Evolutionary conservation across 2,113 vertebrate species (phyloP).

Genomic region (Stictonetta naevosa): DNA sequence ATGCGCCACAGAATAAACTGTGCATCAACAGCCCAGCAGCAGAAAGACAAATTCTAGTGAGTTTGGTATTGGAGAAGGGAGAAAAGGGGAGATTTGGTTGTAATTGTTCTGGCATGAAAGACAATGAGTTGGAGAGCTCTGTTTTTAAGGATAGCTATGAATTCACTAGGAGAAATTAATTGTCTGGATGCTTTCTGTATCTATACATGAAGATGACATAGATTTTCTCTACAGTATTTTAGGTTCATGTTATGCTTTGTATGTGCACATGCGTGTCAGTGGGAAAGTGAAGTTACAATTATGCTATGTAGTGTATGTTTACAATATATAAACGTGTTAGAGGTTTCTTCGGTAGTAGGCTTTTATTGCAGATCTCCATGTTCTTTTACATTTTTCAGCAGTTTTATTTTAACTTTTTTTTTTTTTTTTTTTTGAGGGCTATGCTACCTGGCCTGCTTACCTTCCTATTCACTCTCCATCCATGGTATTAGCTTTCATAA

Average conservation of each 20-base stretch:
- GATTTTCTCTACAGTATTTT: neutral
- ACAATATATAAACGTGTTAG: neutral
- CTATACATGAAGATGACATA: neutral
- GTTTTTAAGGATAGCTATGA: neutral
- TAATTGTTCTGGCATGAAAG: neutral
- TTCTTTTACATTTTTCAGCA: neutral
- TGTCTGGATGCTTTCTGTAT: neutral
- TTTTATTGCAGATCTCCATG: neutral
- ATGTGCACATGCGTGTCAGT: neutral
- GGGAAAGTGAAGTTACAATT: slow-evolving; percentile 11
- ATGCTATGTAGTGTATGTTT: rapidly evolving
- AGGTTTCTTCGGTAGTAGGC: neutral
- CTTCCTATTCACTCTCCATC: neutral
- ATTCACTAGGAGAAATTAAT: neutral
- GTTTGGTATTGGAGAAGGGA: neutral
- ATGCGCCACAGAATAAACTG: neutral
- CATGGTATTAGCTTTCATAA: neutral
- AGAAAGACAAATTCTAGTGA: neutral
- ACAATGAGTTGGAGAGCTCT: neutral
- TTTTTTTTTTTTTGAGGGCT: neutral
- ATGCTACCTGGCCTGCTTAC: neutral
- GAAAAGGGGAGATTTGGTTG: neutral
- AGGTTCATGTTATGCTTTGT: neutral
- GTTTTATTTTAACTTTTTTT: neutral
- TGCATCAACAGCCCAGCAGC: neutral